A percentile compares a stretch with the other conserved stretches of the same genome.
Conservation (phyloP, 2,113 vertebrate genomes). For the Solenodon paradoxus region DNA sequence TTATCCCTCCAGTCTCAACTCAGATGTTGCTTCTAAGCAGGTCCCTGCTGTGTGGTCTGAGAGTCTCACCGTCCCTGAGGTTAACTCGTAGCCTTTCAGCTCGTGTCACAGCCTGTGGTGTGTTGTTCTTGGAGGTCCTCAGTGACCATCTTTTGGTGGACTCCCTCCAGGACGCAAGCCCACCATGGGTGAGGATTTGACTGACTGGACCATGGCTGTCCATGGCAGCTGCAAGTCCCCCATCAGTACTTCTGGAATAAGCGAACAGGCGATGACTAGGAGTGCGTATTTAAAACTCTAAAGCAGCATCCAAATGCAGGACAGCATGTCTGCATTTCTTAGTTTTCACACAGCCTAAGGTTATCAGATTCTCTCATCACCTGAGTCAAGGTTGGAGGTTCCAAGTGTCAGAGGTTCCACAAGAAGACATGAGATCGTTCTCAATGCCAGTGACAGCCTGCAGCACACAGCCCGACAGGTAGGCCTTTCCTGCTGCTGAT, state of each 20-base stretch:
- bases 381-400: not conserved
- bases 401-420: not conserved
- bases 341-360: not conserved
- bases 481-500: not conserved
- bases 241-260: fast-evolving
- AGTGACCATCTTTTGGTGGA: fast-evolving
- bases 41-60: not conserved
- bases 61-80: fast-evolving
- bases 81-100: not conserved
- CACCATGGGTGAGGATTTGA: not conserved
- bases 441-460: not conserved
- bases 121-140: no score
- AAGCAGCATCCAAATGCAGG: not conserved
- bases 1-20: not conserved
- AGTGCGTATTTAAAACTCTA: not conserved
- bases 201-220: not conserved
- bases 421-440: fast-evolving
- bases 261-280: not conserved
- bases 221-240: fast-evolving
- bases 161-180: not conserved
- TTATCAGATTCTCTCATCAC: not conserved
- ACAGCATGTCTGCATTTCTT: not conserved
- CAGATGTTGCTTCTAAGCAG: not conserved
- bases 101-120: fast-evolving
- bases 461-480: fast-evolving